These are phyloP conservation scores for Synanthedon formicaeformis DNA, from an alignment of 2,888 invertebrate species.

Conservation along the genomic window DNA sequence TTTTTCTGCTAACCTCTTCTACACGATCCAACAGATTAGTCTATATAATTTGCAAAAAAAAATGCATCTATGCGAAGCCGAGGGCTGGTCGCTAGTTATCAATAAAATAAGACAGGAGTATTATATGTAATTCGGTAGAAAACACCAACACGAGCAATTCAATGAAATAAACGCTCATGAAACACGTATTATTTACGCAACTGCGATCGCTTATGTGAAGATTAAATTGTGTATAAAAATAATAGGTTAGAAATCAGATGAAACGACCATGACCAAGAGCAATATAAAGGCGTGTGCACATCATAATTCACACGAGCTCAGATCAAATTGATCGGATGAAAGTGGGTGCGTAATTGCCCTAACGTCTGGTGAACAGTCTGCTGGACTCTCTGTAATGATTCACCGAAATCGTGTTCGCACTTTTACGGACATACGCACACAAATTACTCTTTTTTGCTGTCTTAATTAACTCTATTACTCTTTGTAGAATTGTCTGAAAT, in stretches of 20 bases:
- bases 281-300: neutral
- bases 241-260: constrained; percentile 4
- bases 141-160: no score
- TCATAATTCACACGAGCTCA: constrained; percentile 19
- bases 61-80: no score
- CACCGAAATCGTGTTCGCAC: constrained; percentile 27
- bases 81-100: no score
- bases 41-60: no score
- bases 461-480: neutral
- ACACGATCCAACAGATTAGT: no score
- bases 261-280: constrained; percentile 5
- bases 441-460: neutral
- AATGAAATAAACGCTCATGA: no score
- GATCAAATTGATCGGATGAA: constrained; percentile 19
- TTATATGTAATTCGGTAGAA: no score
- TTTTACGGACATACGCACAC: neutral
- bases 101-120: no score
- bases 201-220: no score
- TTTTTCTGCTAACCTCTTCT: no score
- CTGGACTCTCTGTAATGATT: constrained; percentile 24
- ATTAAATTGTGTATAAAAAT: no score
- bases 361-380: constrained; percentile 26
- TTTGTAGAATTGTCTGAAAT: neutral
- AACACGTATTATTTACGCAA: no score
- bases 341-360: constrained; percentile 27